These are phyloP conservation scores for Autographa gamma DNA, from an alignment of 2,888 invertebrate species.

Conservation along the genomic window DNA sequence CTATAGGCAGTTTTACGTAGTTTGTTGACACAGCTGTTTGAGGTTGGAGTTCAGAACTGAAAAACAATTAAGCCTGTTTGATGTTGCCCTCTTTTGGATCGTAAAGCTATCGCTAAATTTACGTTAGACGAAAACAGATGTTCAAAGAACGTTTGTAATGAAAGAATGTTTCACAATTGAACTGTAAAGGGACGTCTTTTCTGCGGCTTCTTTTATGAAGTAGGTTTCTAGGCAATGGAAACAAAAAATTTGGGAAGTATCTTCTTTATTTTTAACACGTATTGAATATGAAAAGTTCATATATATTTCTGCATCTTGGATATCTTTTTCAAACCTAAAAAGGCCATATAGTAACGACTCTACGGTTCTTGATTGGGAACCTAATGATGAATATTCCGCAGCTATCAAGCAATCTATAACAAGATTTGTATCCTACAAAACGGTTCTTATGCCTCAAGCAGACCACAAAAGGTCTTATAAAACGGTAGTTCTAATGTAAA, in stretches of 20 bases:
- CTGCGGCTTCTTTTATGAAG: constrained; percentile 4
- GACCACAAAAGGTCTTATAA: constrained; percentile 57
- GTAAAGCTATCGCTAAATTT: constrained; percentile 67
- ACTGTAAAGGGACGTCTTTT: constrained; percentile 31
- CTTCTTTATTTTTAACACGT: no score
- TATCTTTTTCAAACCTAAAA: no score
- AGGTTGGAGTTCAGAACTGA: constrained; percentile 62
- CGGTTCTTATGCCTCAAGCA: constrained; percentile 34
- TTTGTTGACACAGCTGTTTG: constrained; percentile 69
- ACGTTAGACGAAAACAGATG: constrained; percentile 72
- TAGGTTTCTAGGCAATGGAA: constrained; percentile 6
- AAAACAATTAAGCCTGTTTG: constrained; percentile 68
- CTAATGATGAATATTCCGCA: neutral
- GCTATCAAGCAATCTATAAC: constrained; percentile 12
- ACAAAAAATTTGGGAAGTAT: no score
- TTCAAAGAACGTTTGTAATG: constrained; percentile 65
- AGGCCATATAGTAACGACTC: no score
- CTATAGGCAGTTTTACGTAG: constrained; percentile 48
- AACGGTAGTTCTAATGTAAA: constrained; percentile 61
- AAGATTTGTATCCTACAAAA: constrained; percentile 37
- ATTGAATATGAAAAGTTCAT: no score
- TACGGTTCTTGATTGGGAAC: no score
- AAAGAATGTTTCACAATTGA: constrained; percentile 58
- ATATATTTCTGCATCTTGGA: no score
- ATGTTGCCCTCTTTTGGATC: constrained; percentile 69